Evolutionary conservation across 1,140 invertebrate genomes (phyloP).

Genomic region (Agraylea sexmaculata): DNA sequence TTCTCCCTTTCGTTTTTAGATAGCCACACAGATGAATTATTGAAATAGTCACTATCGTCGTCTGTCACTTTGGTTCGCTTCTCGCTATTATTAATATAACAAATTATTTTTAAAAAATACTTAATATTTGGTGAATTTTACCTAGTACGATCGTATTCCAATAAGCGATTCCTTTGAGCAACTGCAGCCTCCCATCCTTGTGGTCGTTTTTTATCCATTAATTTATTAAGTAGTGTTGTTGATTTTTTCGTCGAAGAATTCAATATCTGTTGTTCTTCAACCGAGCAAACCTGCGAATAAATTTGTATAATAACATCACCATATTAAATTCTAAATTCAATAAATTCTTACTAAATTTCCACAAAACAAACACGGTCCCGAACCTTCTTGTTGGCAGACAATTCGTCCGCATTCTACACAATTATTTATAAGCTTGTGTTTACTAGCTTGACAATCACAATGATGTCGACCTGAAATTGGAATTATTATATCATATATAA

Average conservation of each 20-base stretch:
- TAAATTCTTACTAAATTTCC: conserved; percentile 53
- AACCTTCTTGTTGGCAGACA: conserved; percentile 92
- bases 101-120: conserved; percentile 3
- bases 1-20: conserved; percentile 55
- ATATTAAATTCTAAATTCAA: conserved; percentile 7
- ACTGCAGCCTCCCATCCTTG: conserved; percentile 56
- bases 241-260: conserved; percentile 54
- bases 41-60: conserved; percentile 91
- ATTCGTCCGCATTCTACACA: conserved; percentile 89
- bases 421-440: conserved; percentile 87
- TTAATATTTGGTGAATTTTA: conserved; percentile 25
- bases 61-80: conserved; percentile 84
- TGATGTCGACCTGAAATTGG: conserved; percentile 56
- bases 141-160: conserved; percentile 81
- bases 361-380: conserved; percentile 92
- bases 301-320: conserved; percentile 1
- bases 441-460: conserved; percentile 88
- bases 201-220: conserved; percentile 49
- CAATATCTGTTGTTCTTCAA: conserved; percentile 59
- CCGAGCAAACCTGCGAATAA: conserved; percentile 51
- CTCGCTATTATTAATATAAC: conserved; percentile 42
- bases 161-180: conserved; percentile 65
- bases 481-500: conserved; percentile 11
- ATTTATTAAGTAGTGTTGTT: conserved; percentile 52
- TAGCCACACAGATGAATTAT: conserved; percentile 70